phyloP scores from a whole-genome alignment of 2,888 invertebrate genomes.

The Athalia cordata region DNA sequence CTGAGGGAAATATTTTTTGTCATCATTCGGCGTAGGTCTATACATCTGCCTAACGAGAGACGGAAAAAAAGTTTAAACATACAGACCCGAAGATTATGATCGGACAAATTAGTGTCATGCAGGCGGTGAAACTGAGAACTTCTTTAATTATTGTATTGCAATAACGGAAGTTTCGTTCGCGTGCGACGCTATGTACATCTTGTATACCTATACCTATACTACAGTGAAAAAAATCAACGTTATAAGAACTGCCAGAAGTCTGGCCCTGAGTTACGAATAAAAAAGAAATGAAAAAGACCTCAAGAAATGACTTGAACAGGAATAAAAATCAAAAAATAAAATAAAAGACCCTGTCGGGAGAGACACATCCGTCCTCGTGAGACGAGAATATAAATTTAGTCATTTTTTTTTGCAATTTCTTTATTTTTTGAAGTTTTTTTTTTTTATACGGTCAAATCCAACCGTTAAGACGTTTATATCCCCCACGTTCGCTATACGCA shows the following conservation, averaged over 20 bases:
- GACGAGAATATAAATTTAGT: conserved; percentile 6
- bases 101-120: conserved; percentile 37
- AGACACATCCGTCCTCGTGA: conserved; percentile 12
- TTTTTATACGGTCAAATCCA: not conserved
- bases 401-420: not conserved
- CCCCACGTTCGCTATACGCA: not conserved
- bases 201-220: too few relatives aligned
- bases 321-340: not conserved
- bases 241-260: conserved; percentile 6
- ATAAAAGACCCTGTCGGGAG: not conserved
- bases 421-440: too few relatives aligned
- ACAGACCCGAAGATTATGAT: conserved; percentile 4
- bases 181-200: not conserved
- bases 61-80: not conserved
- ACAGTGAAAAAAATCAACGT: conserved; percentile 12
- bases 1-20: conserved; percentile 4
- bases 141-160: conserved; percentile 1
- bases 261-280: not conserved
- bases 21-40: not conserved
- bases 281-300: not conserved
- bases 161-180: conserved; percentile 38
- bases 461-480: conserved; percentile 1
- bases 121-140: conserved; percentile 28
- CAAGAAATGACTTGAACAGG: not conserved
- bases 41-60: not conserved